Evolutionary conservation across 1,140 invertebrate genomes (phyloP).

Genomic region (Drosophila lowei): DNA sequence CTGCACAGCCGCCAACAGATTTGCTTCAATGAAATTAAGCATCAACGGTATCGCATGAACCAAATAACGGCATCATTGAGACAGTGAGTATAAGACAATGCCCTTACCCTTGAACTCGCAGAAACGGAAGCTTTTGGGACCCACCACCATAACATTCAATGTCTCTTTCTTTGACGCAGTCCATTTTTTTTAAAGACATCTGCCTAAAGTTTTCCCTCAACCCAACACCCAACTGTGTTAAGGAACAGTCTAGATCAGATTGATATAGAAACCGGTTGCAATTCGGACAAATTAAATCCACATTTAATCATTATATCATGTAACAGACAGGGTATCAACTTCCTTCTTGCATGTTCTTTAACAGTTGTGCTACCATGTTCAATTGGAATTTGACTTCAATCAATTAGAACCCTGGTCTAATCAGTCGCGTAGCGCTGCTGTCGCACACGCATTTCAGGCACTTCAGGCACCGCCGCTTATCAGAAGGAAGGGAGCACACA

Average conservation of each 20-base stretch:
- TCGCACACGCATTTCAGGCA: conserved; percentile 32
- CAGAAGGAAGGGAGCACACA: conserved; percentile 45
- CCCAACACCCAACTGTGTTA: too few relatives aligned
- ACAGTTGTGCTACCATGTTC: not conserved
- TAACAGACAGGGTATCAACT: not conserved
- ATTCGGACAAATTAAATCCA: too few relatives aligned
- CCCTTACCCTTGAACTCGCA: not conserved
- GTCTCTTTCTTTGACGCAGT: too few relatives aligned
- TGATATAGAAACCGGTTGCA: too few relatives aligned
- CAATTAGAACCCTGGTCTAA: conserved; percentile 62
- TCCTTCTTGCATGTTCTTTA: not conserved
- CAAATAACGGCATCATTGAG: conserved; percentile 91
- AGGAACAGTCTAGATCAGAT: too few relatives aligned
- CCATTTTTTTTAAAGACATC: too few relatives aligned
- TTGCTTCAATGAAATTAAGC: conserved; percentile 93
- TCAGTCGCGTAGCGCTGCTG: conserved; percentile 24
- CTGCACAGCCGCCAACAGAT: conserved; percentile 92
- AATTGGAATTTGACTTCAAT: conserved; percentile 71
- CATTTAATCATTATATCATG: not conserved
- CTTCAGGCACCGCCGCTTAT: conserved; percentile 29
- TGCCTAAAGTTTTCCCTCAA: too few relatives aligned
- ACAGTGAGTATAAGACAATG: conserved; percentile 85
- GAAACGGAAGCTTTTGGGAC: not conserved
- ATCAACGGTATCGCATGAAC: conserved; percentile 94
- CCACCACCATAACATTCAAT: too few relatives aligned